Evolutionary conservation across 2,888 invertebrate species (phyloP).

Genomic region (Cheilosia impressa): DNA sequence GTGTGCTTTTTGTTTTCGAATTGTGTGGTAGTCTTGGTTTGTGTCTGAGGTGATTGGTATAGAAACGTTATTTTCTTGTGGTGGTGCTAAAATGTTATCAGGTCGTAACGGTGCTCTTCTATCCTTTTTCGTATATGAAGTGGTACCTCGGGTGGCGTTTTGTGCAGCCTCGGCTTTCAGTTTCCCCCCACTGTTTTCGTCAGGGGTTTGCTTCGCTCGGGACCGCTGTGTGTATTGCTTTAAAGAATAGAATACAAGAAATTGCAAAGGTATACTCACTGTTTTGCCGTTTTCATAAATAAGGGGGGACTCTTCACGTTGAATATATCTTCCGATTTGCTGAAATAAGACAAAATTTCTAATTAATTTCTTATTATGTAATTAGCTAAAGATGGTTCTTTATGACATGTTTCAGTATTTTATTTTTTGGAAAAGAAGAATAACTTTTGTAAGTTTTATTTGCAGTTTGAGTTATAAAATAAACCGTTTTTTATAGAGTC

Average conservation of each 20-base stretch:
- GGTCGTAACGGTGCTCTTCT: conserved; percentile 11
- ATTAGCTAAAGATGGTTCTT: too few species aligned
- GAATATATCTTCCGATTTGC: conserved; percentile 81
- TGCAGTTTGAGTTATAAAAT: too few species aligned
- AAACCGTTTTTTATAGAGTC: too few species aligned
- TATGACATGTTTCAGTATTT: too few species aligned
- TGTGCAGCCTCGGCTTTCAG: neutral
- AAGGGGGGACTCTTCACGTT: conserved; percentile 80
- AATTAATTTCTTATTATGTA: too few species aligned
- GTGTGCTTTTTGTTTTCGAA: conserved; percentile 19
- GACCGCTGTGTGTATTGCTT: conserved; percentile 19
- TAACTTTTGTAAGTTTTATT: too few species aligned
- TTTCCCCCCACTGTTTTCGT: conserved; percentile 6
- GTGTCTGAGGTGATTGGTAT: neutral
- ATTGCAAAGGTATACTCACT: conserved; percentile 77
- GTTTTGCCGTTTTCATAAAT: conserved; percentile 79
- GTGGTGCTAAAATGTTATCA: conserved; percentile 20
- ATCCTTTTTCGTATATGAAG: conserved; percentile 21
- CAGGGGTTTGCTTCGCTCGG: conserved; percentile 27
- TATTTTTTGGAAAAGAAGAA: too few species aligned
- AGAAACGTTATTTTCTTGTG: conserved; percentile 20
- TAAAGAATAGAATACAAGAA: neutral
- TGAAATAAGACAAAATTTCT: conserved; percentile 72
- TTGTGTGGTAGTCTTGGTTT: conserved; percentile 33
- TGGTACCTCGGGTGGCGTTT: neutral